Base-by-base conservation (phyloP, 2,797 vertebrate genomes). In the Lepus oiostolus region DNA sequence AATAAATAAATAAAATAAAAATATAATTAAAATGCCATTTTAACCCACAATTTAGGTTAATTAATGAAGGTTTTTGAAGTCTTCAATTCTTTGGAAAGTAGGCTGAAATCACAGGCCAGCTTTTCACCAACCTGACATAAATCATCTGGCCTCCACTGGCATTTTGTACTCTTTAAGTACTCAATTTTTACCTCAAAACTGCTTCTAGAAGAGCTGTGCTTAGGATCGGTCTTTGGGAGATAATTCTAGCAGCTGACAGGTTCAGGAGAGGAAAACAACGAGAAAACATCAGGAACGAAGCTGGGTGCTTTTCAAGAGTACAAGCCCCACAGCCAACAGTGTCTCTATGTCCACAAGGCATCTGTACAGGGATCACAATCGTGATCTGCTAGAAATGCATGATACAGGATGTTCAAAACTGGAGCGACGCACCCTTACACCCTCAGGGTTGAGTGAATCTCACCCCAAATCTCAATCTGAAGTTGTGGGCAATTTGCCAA, bases 1-100 rank as follows among this genome's bases (percentile, higher is more conserved):
- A 47, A 47, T 9, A 47, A 47, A 42, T 42, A 42, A 9, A 47
- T 47, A 47, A 47, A 47, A 47, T 9, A 9, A 47, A 47, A 47
- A 35, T 35, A 35, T 35, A 35, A 47, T 47, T 47, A 58, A 58
- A 58, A 58, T 58, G 17, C 11, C 11, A 42, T 28, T 50, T 38
- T 1, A 80, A 42, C 52, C 52, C 17, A 84, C 0, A 35, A n/a
- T 63, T 91, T 60, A 26, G 42, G 62, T 84, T 83, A 94, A 89
- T 89, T 84, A 85, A 62, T 32, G 14, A 52, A 58, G 67, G 21
- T 38, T 88, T 87, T 32, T 76, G 30, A 94, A 91, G 63, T 0
- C 42, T 83, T 86, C 71, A 54, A 54, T 88, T 75, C 47, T 70
- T 94, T 90, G 58, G 24, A 77, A 75, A 63, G 70, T 70, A 88